Conservation (phyloP, 2,888 invertebrate species). For the Rhagium mordax region DNA sequence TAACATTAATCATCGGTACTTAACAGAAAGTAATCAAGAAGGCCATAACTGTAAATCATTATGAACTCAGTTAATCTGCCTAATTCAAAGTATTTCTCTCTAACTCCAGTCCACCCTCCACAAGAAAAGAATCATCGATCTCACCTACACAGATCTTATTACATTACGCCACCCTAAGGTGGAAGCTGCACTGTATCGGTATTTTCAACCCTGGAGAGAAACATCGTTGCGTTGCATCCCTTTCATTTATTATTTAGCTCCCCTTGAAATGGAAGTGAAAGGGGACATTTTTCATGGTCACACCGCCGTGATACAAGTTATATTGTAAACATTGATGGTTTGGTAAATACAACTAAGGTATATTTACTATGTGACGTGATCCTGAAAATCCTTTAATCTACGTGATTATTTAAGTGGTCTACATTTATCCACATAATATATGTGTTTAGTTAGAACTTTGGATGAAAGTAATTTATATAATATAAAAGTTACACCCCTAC, state of each 20-base stretch:
- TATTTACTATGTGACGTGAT: conserved; percentile 19
- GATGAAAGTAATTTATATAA: background rate
- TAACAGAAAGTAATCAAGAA: no score
- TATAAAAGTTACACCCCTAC: background rate
- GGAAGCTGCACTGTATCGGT: conserved; percentile 45
- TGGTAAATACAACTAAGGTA: conserved; percentile 30
- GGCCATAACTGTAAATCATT: no score
- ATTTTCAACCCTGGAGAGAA: conserved; percentile 47
- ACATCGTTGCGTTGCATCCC: conserved; percentile 51
- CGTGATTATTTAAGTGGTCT: background rate
- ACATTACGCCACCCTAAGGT: conserved; percentile 43
- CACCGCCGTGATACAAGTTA: conserved; percentile 55
- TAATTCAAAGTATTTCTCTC: background rate
- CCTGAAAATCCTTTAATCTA: background rate
- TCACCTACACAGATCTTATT: conserved; percentile 49
- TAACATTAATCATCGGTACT: no score
- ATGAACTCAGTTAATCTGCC: background rate
- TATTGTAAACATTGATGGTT: conserved; percentile 51
- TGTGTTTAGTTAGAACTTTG: background rate
- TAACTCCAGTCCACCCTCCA: background rate
- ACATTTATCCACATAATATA: background rate
- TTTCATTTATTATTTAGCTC: conserved; percentile 60
- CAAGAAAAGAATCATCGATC: conserved; percentile 48
- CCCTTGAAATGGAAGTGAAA: conserved; percentile 50
- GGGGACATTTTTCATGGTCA: conserved; percentile 57